These are phyloP conservation scores for Plemyria rubiginata DNA, from an alignment of 2,888 invertebrate species.

Conservation along the genomic window DNA sequence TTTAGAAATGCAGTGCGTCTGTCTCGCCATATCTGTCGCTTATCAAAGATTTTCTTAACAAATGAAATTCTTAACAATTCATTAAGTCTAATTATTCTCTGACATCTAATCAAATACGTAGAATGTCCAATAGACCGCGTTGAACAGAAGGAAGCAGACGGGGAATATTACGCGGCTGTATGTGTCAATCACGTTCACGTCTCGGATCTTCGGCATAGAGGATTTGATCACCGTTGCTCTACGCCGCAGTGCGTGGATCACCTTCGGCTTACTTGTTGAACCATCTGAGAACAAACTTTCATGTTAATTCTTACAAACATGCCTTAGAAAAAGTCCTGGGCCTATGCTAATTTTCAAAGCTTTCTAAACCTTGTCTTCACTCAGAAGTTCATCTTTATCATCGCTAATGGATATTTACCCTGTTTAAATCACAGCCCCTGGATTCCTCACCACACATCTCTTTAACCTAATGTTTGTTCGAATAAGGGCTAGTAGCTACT, in stretches of 20 bases:
- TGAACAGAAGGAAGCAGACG: conserved; percentile 97
- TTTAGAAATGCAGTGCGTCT: not conserved
- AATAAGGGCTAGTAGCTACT: not conserved
- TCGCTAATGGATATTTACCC: too few relatives aligned
- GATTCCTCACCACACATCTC: too few relatives aligned
- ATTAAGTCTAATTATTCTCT: not conserved
- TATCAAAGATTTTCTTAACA: not conserved
- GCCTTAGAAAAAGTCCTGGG: not conserved
- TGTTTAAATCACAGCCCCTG: too few relatives aligned
- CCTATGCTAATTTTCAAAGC: not conserved
- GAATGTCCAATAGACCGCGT: conserved; percentile 98
- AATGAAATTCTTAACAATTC: too few relatives aligned
- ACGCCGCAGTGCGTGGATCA: conserved; percentile 92
- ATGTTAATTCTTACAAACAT: not conserved
- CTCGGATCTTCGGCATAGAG: conserved; percentile 98
- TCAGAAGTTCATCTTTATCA: too few relatives aligned
- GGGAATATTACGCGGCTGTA: conserved; percentile 98
- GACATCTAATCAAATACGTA: conserved; percentile 89
- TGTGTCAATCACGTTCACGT: conserved; percentile 99
- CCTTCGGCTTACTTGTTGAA: conserved; percentile 86
- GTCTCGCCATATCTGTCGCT: not conserved
- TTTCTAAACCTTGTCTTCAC: not conserved
- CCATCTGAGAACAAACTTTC: conserved; percentile 68
- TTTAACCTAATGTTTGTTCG: too few relatives aligned
- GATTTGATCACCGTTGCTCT: conserved; percentile 94